These are phyloP conservation scores for Apostichopus californicus DNA, from an alignment of 35 echinoderm and acorn worm species.

Conservation along the genomic window DNA sequence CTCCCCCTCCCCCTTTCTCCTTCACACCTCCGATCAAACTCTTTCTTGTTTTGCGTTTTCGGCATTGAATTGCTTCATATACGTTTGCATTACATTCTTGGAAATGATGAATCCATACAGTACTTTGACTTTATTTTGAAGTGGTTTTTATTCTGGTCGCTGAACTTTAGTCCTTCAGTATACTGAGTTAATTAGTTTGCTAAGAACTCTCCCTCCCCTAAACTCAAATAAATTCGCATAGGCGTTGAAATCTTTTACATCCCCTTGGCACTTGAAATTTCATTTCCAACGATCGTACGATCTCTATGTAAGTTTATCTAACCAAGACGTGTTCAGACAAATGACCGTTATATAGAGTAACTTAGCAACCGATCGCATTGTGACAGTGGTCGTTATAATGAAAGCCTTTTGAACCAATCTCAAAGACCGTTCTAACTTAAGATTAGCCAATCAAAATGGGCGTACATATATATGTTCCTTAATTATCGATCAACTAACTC, in stretches of 20 bases:
- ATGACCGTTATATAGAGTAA: not conserved
- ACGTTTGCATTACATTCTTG: no score
- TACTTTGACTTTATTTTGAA: no score
- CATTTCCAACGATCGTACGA: not conserved
- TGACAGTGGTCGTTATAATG: not conserved
- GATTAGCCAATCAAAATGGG: not conserved
- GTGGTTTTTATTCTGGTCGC: not conserved
- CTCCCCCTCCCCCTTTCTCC: no score
- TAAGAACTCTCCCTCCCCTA: not conserved
- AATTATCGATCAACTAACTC: constrained; percentile 1
- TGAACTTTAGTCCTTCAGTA: not conserved
- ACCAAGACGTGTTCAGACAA: not conserved
- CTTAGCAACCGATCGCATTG: not conserved
- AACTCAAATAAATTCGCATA: not conserved
- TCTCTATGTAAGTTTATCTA: not conserved
- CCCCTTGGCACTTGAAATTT: not conserved
- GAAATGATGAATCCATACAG: no score
- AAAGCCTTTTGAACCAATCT: not conserved
- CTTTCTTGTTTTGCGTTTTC: no score
- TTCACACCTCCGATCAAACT: no score
- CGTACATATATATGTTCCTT: not conserved
- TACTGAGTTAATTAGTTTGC: not conserved
- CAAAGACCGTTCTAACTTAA: not conserved
- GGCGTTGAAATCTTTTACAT: not conserved
- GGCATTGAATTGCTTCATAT: no score